Base-by-base conservation (phyloP, 2,797 vertebrate species). In the Forpus xanthops region DNA sequence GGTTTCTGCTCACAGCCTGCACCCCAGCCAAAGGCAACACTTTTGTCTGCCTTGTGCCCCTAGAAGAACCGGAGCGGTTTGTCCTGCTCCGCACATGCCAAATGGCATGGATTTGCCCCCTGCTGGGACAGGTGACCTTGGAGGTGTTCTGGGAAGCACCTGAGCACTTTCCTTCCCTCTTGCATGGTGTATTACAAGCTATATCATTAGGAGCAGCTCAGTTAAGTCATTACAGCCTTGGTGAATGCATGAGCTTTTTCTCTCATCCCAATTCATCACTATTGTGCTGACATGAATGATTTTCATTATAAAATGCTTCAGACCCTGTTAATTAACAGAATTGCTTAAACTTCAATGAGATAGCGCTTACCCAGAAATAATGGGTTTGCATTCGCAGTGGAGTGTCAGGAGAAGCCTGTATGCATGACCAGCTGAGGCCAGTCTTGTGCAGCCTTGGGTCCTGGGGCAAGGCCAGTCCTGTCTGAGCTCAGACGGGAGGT, bases 211-310 rank as follows among this genome's bases (percentile, higher is more conserved):
- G 7, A 92, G 82, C 89, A 81, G 85, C 91, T 94, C 92, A 30
- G 89, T 94, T 91, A 93, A 95, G 85, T 96, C 94, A 86, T 97
- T 96, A 95, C 89, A 81, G 75, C 87, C 72, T 76, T 67, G 53
- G 77, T 94, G 95, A 97, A 95, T 95, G 94, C 96, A 93, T 66
- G 89, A 81, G 96, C 94, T 94, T 97, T 97, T 92, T 87, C 93
- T 97, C 96, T 97, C 96, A 97, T 97, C 96, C 94, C 97, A 96
- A 96, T 97, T 97, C 96, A 83, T 96, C 93, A 87, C 87, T 93
- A 90, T 89, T 93, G 88, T 86, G 92, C 94, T 94, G 96, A 96
- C 96, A 91, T 96, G 85, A 92, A 94, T 97, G 60, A 93, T 86
- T 97, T 95, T 95, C 92, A 92, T 96, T 95, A 95, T 93, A 88